Conservation (phyloP, 2,888 invertebrate genomes). For the Limenitis camilla region DNA sequence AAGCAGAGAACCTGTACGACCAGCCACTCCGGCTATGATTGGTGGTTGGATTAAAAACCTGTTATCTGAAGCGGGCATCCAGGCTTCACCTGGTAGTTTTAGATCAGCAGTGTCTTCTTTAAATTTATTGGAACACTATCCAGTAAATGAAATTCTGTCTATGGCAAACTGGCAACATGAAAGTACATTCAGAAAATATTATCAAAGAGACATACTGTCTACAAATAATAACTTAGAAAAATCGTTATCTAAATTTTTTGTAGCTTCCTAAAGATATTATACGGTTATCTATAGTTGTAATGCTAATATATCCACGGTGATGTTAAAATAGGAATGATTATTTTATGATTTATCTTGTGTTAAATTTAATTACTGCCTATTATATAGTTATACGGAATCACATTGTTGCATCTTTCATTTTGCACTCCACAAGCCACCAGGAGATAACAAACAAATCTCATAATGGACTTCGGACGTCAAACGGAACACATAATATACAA, state of each 20-base stretch:
- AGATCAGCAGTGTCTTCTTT: slow-evolving; percentile 19
- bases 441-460: slow-evolving; percentile 21
- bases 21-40: slow-evolving; percentile 10
- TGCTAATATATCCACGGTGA: not conserved
- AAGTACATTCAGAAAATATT: slow-evolving; percentile 12
- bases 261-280: not conserved
- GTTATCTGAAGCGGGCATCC: slow-evolving; percentile 10
- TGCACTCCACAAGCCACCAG: slow-evolving; percentile 14
- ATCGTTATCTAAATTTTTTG: slow-evolving; percentile 4
- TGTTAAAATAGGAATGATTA: not conserved
- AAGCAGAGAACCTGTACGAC: slow-evolving; percentile 2
- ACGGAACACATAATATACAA: no score
- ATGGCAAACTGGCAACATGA: slow-evolving; percentile 18
- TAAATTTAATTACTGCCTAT: not conserved
- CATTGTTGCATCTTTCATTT: slow-evolving; percentile 12
- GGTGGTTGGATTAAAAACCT: slow-evolving; percentile 13
- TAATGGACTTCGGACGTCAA: no score
- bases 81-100: slow-evolving; percentile 18
- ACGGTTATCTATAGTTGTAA: no score
- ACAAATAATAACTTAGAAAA: not conserved
- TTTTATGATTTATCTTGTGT: not conserved
- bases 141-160: slow-evolving; percentile 16
- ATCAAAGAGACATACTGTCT: not conserved
- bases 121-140: slow-evolving; percentile 19
- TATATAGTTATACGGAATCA: slow-evolving; percentile 4